These are phyloP conservation scores for Phaethornis superciliosus DNA, from an alignment of 2,113 vertebrate genomes.

Conservation along the genomic window DNA sequence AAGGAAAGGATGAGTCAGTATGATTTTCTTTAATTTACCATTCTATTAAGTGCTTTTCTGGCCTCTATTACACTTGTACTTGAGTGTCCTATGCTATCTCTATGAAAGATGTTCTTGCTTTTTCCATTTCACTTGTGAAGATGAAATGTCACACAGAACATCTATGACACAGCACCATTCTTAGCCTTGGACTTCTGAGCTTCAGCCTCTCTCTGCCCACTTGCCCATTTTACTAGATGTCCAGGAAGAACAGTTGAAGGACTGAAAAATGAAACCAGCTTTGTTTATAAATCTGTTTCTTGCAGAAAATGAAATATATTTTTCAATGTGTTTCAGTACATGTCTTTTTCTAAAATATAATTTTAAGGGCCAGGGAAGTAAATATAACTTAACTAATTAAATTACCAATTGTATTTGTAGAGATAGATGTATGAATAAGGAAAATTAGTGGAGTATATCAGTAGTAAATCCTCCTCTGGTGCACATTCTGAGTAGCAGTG, in stretches of 20 bases:
- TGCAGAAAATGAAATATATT: neutral
- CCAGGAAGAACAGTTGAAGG: neutral
- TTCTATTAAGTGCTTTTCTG: neutral
- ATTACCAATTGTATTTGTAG: neutral
- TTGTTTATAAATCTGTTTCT: neutral
- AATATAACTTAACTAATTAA: neutral
- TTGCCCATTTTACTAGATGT: neutral
- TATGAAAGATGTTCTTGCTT: neutral
- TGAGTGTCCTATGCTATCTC: accelerated
- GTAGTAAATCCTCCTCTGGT: neutral
- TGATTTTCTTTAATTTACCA: neutral
- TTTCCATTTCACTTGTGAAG: neutral
- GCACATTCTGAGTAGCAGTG: neutral
- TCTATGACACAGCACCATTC: neutral
- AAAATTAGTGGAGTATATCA: neutral
- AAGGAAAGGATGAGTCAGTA: neutral
- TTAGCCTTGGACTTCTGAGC: neutral
- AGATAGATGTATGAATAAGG: neutral
- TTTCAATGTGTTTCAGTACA: neutral
- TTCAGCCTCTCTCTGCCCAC: neutral
- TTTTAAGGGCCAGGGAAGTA: neutral
- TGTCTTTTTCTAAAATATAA: neutral
- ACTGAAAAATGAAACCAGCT: neutral
- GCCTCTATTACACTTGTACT: neutral
- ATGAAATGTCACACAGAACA: neutral